phyloP scores from a whole-genome alignment of 2,113 vertebrate genomes.

The Caranx melampygus region DNA sequence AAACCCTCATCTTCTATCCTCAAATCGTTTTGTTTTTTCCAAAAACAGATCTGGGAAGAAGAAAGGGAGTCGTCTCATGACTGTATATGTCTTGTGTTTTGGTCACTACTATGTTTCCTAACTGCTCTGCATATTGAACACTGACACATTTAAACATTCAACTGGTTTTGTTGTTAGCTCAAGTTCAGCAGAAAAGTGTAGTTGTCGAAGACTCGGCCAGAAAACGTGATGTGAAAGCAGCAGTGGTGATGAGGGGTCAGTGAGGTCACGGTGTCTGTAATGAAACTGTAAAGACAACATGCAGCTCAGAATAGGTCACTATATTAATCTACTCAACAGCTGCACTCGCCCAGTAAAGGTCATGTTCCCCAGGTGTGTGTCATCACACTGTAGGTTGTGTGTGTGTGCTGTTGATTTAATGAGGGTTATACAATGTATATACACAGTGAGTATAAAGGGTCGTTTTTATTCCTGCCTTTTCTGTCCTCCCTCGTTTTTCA shows the following conservation, averaged over 20 bases:
- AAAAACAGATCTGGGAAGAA: neutral
- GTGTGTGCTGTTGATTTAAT: constrained; percentile 17
- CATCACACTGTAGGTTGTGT: constrained; percentile 4
- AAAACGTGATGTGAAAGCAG: neutral
- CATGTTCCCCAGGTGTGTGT: constrained; percentile 44
- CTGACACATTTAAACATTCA: neutral
- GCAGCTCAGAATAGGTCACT: constrained; percentile 48
- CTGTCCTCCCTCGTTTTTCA: neutral
- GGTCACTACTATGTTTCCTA: neutral
- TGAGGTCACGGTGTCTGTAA: constrained; percentile 15
- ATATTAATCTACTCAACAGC: constrained; percentile 34
- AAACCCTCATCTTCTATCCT: too few relatives aligned
- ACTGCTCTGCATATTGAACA: neutral
- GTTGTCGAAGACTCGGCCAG: too few relatives aligned
- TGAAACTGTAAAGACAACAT: constrained; percentile 27
- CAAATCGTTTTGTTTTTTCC: too few relatives aligned
- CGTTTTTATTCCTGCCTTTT: neutral
- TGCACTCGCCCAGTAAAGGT: constrained; percentile 51
- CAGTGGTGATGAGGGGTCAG: neutral
- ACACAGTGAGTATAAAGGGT: neutral
- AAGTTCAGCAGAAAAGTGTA: neutral
- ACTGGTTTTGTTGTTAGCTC: too few relatives aligned
- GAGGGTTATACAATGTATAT: neutral
- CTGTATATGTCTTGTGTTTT: neutral
- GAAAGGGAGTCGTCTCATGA: too few relatives aligned